Percentiles rank a stretch among this genome's conserved stretches.
Conservation (phyloP, 2,797 vertebrate species). For the Onychomys torridus region DNA sequence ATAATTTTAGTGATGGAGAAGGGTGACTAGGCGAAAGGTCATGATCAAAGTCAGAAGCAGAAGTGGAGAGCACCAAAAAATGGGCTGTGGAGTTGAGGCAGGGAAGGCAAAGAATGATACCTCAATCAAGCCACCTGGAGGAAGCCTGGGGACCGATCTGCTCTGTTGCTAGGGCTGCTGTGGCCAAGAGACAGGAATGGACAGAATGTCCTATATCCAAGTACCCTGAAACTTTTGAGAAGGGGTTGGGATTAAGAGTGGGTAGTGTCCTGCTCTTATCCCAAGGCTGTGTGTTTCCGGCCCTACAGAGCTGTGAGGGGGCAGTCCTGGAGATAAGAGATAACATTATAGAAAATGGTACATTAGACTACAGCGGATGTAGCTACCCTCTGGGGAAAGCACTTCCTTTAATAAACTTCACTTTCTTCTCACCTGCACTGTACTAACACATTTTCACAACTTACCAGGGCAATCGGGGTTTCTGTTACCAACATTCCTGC, state of each 20-base stretch:
- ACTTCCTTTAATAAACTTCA: neutral
- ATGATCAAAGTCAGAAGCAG: neutral
- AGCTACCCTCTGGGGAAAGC: neutral
- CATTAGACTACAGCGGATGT: neutral
- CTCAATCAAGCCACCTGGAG: neutral
- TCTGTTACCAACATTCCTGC: neutral
- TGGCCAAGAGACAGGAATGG: neutral
- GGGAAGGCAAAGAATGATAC: neutral
- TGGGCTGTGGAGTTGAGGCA: neutral
- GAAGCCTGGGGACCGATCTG: neutral
- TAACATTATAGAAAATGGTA: neutral
- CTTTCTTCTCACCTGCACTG: neutral
- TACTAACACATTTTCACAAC: neutral
- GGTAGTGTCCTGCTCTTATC: no score
- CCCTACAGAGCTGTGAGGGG: neutral
- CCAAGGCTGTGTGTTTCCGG: neutral
- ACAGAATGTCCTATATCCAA: neutral
- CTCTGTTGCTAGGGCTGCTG: neutral
- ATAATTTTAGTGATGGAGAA: neutral
- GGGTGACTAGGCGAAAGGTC: neutral
- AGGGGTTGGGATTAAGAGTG: rapidly evolving
- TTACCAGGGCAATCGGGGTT: neutral
- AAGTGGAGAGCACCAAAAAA: neutral
- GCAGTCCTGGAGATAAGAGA: neutral
- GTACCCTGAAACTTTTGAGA: neutral